These are phyloP conservation scores for Oreochromis niloticus DNA, from an alignment of 2,113 vertebrate species.

Conservation along the genomic window DNA sequence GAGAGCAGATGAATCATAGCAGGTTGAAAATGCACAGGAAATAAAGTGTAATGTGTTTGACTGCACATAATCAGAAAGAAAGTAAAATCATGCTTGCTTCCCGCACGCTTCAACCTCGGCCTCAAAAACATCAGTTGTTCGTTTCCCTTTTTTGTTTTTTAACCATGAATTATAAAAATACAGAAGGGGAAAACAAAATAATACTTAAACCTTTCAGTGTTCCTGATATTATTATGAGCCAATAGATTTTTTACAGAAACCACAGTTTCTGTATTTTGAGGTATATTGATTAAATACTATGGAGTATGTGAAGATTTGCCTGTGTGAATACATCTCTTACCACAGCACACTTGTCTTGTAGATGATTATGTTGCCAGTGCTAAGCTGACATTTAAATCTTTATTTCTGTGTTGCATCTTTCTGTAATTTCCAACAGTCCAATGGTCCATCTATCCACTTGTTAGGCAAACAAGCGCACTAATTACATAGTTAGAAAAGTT, in stretches of 20 bases:
- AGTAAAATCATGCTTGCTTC: background rate
- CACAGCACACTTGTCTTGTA: background rate
- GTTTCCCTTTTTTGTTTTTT: background rate
- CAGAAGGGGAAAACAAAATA: constrained; percentile 5
- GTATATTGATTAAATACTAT: constrained; percentile 27
- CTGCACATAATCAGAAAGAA: constrained; percentile 4
- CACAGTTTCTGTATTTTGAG: constrained; percentile 13
- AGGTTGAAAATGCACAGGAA: background rate
- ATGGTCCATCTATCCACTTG: background rate
- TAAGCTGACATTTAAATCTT: background rate
- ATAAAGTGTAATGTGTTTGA: background rate
- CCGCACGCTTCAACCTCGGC: background rate
- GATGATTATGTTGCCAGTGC: background rate
- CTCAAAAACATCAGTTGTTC: background rate
- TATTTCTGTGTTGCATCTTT: background rate
- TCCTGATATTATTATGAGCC: background rate
- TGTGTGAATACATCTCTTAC: constrained; percentile 31
- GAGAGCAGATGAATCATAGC: background rate
- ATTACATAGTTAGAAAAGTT: constrained; percentile 28
- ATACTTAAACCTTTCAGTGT: background rate
- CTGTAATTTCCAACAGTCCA: background rate
- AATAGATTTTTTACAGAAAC: constrained; percentile 23
- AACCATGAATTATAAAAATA: constrained; percentile 13
- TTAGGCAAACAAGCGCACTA: background rate
- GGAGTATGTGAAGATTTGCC: constrained; percentile 19